A percentile compares a stretch with the other conserved stretches of the same genome.
Conservation (phyloP, 1,140 invertebrate genomes). For the Bombyx mori region DNA sequence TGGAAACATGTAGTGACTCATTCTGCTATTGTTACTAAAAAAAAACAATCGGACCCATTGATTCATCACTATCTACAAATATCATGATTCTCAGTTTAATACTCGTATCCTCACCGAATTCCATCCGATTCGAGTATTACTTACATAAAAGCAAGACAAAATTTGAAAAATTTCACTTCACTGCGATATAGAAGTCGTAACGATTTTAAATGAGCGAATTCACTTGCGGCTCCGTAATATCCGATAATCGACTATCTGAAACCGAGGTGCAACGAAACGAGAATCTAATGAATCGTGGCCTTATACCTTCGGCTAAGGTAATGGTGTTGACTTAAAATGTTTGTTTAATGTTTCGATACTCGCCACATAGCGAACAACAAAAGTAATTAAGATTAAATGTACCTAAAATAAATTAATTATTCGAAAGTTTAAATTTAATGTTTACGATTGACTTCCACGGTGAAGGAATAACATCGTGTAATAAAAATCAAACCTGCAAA, state of each 20-base stretch:
- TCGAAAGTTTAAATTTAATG: not conserved
- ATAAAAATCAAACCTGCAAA: too few relatives aligned
- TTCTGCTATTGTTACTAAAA: slow-evolving; percentile 6
- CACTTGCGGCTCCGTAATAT: slow-evolving; percentile 17
- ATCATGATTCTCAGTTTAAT: slow-evolving; percentile 22
- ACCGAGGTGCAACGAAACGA: slow-evolving; percentile 31
- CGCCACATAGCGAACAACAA: too few relatives aligned
- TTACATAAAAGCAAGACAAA: too few relatives aligned
- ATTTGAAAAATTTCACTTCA: slow-evolving; percentile 10
- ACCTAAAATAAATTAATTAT: not conserved
- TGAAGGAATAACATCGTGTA: too few relatives aligned
- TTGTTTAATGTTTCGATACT: slow-evolving; percentile 1
- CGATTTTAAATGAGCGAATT: slow-evolving; percentile 12
- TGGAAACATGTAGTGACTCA: not conserved
- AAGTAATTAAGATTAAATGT: not conserved
- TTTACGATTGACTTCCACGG: too few relatives aligned
- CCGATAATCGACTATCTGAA: slow-evolving; percentile 28
- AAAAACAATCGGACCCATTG: slow-evolving; percentile 10
- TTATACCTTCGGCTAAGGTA: slow-evolving; percentile 30
- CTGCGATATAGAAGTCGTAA: slow-evolving; percentile 8
- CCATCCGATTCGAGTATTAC: too few relatives aligned
- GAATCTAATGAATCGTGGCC: slow-evolving; percentile 37
- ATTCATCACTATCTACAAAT: slow-evolving; percentile 12
- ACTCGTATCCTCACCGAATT: slow-evolving; percentile 3
- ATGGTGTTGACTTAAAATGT: slow-evolving; percentile 20